Evolutionary conservation across 2,888 invertebrate genomes (phyloP), one percentile per base, ranked within the genome.

Genomic region (Microchrysa polita): DNA sequence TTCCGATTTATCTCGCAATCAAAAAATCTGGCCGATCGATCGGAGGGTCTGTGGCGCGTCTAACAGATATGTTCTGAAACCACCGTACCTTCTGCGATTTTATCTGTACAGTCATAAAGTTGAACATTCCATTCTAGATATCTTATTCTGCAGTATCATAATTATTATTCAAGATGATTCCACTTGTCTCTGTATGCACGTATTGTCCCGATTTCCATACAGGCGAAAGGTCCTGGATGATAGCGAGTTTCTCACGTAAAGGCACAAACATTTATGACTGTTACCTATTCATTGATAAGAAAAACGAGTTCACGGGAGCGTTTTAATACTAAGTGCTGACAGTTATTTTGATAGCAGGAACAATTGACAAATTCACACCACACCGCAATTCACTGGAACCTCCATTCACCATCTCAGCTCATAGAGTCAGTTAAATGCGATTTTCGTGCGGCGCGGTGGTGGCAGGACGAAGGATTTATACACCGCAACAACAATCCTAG

Each of bases 241-340:
- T 34, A 34, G n/a, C 27, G 27, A 34, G 27, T 34, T 5, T 34
- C 27, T 4, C 23, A 44, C 22, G 48, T 42, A 52, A 55, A 34
- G 69, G 40, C 55, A 42, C 69, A 69, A 55, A 69, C 55, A 55
- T 69, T 69, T 69, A 57, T 52, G 69, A 57, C 40, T 40, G 42
- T 57, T 34, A 69, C 69, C 69, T 57, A 40, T 69, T 23, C 57
- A 40, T 40, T 55, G 69, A 69, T 69, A 69, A 69, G 69, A 69
- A 69, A 67, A 57, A 65, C 48, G 65, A 23, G 65, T 65, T 65
- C 48, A 44, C 65, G 5, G n/a, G 48, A 22, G 23, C 34, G 18
- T 65, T 65, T 34, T 44, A 48, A 44, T 48, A 22, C 44, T 48
- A 65, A 65, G 65, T 65, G 65, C 65, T 65, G 16, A 22, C 44